Base-by-base conservation (phyloP, 2,113 vertebrate species). In the Actenoides hombroni region DNA sequence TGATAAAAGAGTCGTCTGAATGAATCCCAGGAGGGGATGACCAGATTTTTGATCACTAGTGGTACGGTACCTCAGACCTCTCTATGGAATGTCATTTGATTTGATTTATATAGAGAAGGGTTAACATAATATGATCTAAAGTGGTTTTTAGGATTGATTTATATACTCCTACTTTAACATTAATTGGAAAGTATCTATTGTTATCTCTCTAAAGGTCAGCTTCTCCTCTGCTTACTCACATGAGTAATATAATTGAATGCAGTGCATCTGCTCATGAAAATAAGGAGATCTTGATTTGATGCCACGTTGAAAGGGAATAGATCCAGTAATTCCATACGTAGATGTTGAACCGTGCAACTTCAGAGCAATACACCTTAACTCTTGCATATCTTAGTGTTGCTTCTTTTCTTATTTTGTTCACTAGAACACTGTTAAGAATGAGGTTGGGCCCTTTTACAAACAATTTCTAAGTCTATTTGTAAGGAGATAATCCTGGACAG, bases 101-200 rank as follows among this genome's bases (percentile, higher is more conserved):
- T 92, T 90, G 69, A 92, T 94, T 96, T 84, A 75, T 79, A 51
- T 33, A 59, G 74, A 25, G 67, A 94, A 87, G 70, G 91, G 70
- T 94, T 94, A 92, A 79, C 89, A 65, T 81, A 68, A 44, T 76
- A 79, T 95, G 89, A 94, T 73, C 77, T 90, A 63, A 94, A 89
- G 67, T 87, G 91, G 68, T 95, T 93, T 94, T 86, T 88, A 61
- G 83, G 77, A 96, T 88, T 96, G 94, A 97, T 96, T 94, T 95
- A 94, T 96, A 40, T 92, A 92, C 77, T 94, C 57, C 76, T 89
- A 91, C 74, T 95, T 92, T 87, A 90, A 79, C 89, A 85, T 87
- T 96, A 95, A 96, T 94, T 91, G 87, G 90, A 40, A 91, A 54
- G 67, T 88, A 84, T 91, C 92, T 88, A 46, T 87, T 95, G 86